Evolutionary conservation across 2,113 vertebrate species (phyloP).

Genomic region (Chascanopsetta lugubris): DNA sequence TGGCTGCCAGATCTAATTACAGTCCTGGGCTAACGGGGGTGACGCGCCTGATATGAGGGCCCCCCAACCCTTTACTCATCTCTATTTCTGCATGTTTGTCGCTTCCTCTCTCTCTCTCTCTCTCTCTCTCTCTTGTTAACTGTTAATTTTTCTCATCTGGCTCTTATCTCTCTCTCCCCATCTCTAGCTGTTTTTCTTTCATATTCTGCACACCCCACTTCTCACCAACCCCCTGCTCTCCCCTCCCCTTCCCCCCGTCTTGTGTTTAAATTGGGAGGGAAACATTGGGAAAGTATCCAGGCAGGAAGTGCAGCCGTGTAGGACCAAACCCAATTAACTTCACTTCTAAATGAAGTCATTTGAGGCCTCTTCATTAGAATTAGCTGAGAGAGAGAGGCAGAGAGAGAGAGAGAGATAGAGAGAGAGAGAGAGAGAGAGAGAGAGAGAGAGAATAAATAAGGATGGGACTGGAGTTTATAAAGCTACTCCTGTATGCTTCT

Average conservation of each 20-base stretch:
- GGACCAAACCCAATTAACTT: slow-evolving; percentile 93
- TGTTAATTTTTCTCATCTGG: slow-evolving; percentile 56
- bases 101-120: slow-evolving; percentile 58
- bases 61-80: slow-evolving; percentile 80
- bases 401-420: slow-evolving; percentile 28
- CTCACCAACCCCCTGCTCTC: not conserved
- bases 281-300: slow-evolving; percentile 85
- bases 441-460: slow-evolving; percentile 67
- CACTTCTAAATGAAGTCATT: slow-evolving; percentile 87
- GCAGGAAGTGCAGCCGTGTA: slow-evolving; percentile 86
- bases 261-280: slow-evolving; percentile 63
- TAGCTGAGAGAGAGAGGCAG: slow-evolving; percentile 66
- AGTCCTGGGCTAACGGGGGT: slow-evolving; percentile 90
- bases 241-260: no score
- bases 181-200: slow-evolving; percentile 55
- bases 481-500: slow-evolving; percentile 22
- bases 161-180: slow-evolving; percentile 37
- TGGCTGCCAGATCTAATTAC: slow-evolving; percentile 99
- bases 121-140: slow-evolving; percentile 52
- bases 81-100: slow-evolving; percentile 65
- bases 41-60: slow-evolving; percentile 82
- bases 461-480: slow-evolving; percentile 68
- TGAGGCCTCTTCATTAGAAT: slow-evolving; percentile 87
- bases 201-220: slow-evolving; percentile 1
- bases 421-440: slow-evolving; percentile 67